Conservation (phyloP, 2,888 invertebrate species). For the Spisula solida region DNA sequence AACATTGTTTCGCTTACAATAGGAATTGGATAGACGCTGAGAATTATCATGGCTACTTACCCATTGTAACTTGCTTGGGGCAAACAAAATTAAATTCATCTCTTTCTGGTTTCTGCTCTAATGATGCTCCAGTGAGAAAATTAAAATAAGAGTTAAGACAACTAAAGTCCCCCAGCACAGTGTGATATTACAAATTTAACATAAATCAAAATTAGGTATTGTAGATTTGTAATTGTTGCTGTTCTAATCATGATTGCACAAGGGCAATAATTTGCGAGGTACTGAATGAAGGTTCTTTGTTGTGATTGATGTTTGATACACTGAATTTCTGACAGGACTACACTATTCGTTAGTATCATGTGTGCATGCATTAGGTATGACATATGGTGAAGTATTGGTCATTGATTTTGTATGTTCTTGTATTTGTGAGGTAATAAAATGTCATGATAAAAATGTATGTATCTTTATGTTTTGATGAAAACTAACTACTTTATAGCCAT, state of each 20-base stretch:
- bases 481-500: too few species aligned
- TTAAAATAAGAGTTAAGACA: too few species aligned
- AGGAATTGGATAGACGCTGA: background rate
- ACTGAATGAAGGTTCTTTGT: background rate
- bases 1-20: background rate
- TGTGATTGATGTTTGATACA: background rate
- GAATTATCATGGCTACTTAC: background rate
- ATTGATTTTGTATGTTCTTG: conserved; percentile 22
- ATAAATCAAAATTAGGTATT: too few species aligned
- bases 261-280: background rate
- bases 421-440: background rate
- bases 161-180: too few species aligned
- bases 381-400: background rate
- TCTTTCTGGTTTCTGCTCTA: too few species aligned
- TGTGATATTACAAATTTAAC: too few species aligned
- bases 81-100: too few species aligned
- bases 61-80: background rate
- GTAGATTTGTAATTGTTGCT: background rate
- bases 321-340: background rate
- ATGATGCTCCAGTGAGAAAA: too few species aligned
- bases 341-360: background rate
- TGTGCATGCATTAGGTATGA: background rate
- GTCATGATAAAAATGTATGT: background rate
- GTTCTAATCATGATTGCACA: background rate
- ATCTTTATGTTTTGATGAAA: too few species aligned